Conservation (phyloP, 2,888 invertebrate genomes). For the Platycnemis pennipes region DNA sequence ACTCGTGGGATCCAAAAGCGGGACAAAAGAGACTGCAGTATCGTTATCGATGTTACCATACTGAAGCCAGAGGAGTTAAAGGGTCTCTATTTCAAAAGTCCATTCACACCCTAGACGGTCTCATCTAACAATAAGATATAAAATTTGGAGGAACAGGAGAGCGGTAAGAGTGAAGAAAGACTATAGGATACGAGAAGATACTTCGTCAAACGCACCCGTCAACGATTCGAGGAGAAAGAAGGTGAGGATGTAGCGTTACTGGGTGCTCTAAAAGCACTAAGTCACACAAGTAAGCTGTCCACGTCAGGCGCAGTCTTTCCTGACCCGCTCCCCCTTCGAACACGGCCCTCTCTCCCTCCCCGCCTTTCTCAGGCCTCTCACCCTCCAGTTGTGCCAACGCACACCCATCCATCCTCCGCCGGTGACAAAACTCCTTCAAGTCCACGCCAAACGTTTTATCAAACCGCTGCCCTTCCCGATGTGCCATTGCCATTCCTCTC, state of each 20-base stretch:
- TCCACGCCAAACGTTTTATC: constrained; percentile 56
- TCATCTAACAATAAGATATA: too few species aligned
- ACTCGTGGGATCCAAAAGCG: too few species aligned
- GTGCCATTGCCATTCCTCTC: background rate
- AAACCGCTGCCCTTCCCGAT: constrained; percentile 33
- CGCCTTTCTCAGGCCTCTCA: background rate
- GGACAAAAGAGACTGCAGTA: too few species aligned
- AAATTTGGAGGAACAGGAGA: too few species aligned
- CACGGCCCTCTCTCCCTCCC: too few species aligned
- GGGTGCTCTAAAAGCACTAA: background rate
- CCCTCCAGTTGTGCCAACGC: background rate
- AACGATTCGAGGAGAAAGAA: background rate
- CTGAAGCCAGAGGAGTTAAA: too few species aligned
- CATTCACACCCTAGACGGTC: too few species aligned
- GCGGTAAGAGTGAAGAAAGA: too few species aligned
- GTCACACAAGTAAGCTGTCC: constrained; percentile 6
- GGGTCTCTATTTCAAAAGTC: too few species aligned
- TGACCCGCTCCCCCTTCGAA: background rate
- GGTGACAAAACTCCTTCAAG: constrained; percentile 6
- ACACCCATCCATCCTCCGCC: constrained; percentile 24
- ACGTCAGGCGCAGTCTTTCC: background rate
- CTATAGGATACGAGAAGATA: background rate
- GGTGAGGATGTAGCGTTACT: background rate
- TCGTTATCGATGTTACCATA: too few species aligned
- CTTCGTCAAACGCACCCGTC: background rate